These are phyloP conservation scores for Coreius guichenoti DNA, from an alignment of 2,797 vertebrate species.

Conservation along the genomic window DNA sequence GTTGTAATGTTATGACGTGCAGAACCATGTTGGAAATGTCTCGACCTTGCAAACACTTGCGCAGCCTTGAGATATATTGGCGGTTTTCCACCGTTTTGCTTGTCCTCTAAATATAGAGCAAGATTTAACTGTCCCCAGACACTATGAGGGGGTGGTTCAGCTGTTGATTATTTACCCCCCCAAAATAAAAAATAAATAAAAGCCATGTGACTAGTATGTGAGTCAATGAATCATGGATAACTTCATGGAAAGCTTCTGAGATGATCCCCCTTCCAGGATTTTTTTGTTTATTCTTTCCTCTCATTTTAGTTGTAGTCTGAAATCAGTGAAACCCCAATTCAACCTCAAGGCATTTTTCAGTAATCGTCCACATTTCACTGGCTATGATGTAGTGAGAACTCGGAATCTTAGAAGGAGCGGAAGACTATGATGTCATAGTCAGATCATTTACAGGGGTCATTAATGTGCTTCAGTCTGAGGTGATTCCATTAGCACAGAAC, in stretches of 20 bases:
- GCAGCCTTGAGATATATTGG: not conserved
- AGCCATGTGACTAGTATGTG: slow-evolving; percentile 1
- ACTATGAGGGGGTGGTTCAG: not conserved
- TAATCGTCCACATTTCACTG: slow-evolving; percentile 47
- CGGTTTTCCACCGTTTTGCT: slow-evolving; percentile 6
- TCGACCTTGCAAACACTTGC: not conserved
- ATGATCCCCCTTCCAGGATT: not conserved
- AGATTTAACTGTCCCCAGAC: slow-evolving; percentile 4
- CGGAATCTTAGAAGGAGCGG: slow-evolving; percentile 49
- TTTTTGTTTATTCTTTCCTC: slow-evolving; percentile 26
- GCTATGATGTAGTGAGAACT: slow-evolving; percentile 59
- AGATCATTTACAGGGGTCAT: slow-evolving; percentile 35
- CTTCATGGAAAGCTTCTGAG: slow-evolving; percentile 23
- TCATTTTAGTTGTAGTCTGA: not conserved
- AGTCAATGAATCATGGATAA: slow-evolving; percentile 1
- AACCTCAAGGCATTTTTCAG: slow-evolving; percentile 55
- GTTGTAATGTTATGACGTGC: not conserved
- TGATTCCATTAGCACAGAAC: not conserved
- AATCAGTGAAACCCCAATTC: slow-evolving; percentile 33
- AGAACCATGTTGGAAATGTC: not conserved
- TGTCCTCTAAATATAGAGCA: slow-evolving; percentile 15
- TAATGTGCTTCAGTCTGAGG: slow-evolving; percentile 36
- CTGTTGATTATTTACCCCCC: slow-evolving; percentile 22
- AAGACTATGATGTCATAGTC: slow-evolving; percentile 29
- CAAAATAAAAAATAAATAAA: slow-evolving; percentile 3